Evolutionary conservation across 2,888 invertebrate species (phyloP), one percentile per base, ranked within the genome.

Genomic region (Germaria angustata): DNA sequence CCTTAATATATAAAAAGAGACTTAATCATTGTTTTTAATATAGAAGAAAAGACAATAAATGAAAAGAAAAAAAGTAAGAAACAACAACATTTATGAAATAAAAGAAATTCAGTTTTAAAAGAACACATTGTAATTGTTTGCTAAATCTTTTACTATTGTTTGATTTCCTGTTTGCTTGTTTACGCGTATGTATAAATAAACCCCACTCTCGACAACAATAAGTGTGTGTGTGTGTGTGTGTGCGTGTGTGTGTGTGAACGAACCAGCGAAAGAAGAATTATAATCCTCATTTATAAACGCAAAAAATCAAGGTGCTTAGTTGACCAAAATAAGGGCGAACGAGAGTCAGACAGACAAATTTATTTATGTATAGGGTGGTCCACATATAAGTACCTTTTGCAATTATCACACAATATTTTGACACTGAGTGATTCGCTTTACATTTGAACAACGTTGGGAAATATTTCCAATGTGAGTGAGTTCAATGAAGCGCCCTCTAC

Each of bases 61-160:
- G 59, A 59, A 71, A 9, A 71, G 20, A 71, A 57, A 44, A 17
- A 4, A 32, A 34, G n/a, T 22, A 49, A n/a, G n/a, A n/a, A n/a
- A n/a, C n/a, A 41, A 69, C 46, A 59, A 22, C 20, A 63, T 34
- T 46, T 22, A n/a, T 20, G 20, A 46, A 66, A 66, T 57, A 76
- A 51, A 77, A 59, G 59, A 68, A 59, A 49, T 28, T 59, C 32
- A 68, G 57, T 76, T 41, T 41, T 59, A 59, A 77, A 77, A 77
- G 68, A 77, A 68, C 66, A 77, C 68, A 77, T 77, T 77, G 76
- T 77, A 77, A 77, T 76, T 68, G 76, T 77, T 77, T 77, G 66
- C 59, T 41, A 68, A 77, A 77, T 77, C 68, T 57, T 46, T 68
- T 41, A 17, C 59, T 68, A 68, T 77, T 77, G 76, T 77, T 77